Evolutionary conservation across 2,113 vertebrate species (phyloP).

Genomic region (Cinclus cinclus): DNA sequence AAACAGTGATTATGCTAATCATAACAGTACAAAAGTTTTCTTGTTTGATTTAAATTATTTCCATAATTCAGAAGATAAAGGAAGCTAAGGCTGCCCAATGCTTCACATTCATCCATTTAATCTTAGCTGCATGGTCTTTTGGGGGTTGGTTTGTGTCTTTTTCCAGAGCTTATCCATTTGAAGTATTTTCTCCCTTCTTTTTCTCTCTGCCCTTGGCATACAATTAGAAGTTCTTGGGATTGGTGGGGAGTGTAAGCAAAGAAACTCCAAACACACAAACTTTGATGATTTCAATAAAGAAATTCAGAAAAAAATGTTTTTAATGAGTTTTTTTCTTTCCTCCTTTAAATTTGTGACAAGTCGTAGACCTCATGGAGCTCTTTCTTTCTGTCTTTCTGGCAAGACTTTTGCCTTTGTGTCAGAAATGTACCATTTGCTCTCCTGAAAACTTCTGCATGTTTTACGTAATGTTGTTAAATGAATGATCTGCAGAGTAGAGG

Average conservation of each 20-base stretch:
- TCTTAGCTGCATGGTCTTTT: not conserved
- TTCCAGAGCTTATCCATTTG: not conserved
- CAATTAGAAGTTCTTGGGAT: not conserved
- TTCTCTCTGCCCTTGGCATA: not conserved
- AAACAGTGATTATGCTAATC: not conserved
- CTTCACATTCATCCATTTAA: not conserved
- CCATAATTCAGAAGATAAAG: not conserved
- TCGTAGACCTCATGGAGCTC: not conserved
- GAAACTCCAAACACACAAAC: not conserved
- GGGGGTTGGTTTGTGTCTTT: not conserved
- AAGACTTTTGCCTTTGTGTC: not conserved
- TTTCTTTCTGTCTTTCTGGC: not conserved
- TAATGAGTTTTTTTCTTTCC: not conserved
- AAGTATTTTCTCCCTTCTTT: not conserved
- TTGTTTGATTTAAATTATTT: not conserved
- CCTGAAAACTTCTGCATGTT: not conserved
- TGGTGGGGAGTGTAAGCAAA: not conserved
- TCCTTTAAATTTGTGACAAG: not conserved
- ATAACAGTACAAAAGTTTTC: not conserved
- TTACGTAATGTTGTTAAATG: not conserved
- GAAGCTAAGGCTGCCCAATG: not conserved
- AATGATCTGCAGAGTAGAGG: not conserved
- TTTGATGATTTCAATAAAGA: not conserved
- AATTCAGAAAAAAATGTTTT: not conserved
- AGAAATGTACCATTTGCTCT: not conserved